Conservation (phyloP, 37 sponge, comb jelly and placozoan genomes). For the Tethya wilhelma region DNA sequence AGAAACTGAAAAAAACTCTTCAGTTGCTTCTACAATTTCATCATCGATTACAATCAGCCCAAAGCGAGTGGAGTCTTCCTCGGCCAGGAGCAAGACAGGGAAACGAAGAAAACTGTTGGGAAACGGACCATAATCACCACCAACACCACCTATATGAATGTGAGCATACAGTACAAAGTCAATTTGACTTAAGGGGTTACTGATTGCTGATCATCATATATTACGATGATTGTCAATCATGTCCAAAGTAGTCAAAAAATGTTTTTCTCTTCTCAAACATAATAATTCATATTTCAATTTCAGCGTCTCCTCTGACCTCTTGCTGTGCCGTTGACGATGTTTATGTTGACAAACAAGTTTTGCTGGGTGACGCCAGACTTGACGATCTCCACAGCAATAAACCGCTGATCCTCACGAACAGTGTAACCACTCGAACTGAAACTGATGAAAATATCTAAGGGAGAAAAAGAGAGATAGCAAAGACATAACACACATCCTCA, state of each 20-base stretch:
- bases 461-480: not conserved
- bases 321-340: conserved; percentile 6
- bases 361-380: conserved; percentile 18
- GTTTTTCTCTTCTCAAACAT: too few relatives aligned
- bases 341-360: not conserved
- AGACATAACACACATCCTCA: not conserved
- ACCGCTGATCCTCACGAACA: not conserved
- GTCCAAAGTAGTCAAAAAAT: too few relatives aligned
- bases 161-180: not conserved
- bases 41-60: conserved; percentile 3
- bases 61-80: not conserved
- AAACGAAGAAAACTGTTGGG: not conserved
- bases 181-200: not conserved
- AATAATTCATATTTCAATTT: too few relatives aligned
- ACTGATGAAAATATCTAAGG: not conserved
- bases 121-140: conserved; percentile 18
- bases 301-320: too few relatives aligned
- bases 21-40: not conserved
- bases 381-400: not conserved
- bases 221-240: too few relatives aligned
- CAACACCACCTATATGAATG: conserved; percentile 1
- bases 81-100: not conserved
- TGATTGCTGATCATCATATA: too few relatives aligned
- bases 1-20: not conserved
- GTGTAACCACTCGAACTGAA: not conserved